Evolutionary conservation across 2,888 invertebrate species (phyloP).

Genomic region (Drosophila parthenogenetica): DNA sequence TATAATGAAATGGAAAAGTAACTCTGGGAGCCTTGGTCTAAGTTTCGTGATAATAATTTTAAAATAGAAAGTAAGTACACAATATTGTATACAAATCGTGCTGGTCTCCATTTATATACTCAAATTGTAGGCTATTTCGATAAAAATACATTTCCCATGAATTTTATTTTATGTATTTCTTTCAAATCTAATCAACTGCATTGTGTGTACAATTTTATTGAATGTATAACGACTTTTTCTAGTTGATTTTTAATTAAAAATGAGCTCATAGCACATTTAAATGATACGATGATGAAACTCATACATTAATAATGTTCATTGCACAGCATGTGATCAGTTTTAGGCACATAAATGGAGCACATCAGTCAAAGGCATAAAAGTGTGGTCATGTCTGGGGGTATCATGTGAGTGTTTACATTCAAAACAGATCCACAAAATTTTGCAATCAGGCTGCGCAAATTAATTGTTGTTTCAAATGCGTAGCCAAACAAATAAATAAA

Average conservation of each 20-base stretch:
- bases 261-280: slow-evolving; percentile 63
- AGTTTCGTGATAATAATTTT: no score
- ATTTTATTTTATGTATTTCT: slow-evolving; percentile 41
- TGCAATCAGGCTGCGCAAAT: slow-evolving; percentile 63
- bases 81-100: neutral
- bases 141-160: slow-evolving; percentile 12
- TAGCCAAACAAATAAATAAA: slow-evolving; percentile 62
- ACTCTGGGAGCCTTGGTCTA: no score
- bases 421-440: slow-evolving; percentile 60
- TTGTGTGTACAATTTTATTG: slow-evolving; percentile 43
- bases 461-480: slow-evolving; percentile 76
- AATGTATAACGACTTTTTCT: slow-evolving; percentile 15
- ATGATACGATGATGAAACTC: slow-evolving; percentile 16
- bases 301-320: slow-evolving; percentile 46
- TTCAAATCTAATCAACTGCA: slow-evolving; percentile 34
- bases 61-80: no score
- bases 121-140: neutral
- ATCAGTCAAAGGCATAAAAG: slow-evolving; percentile 72
- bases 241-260: slow-evolving; percentile 74
- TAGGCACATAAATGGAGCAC: slow-evolving; percentile 38
- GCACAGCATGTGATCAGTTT: slow-evolving; percentile 43
- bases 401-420: slow-evolving; percentile 71
- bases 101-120: neutral
- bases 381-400: slow-evolving; percentile 75
- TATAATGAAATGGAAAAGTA: no score